Evolutionary conservation across 2,113 vertebrate genomes (phyloP), one percentile per base, ranked within the genome.

Genomic region (Rhodinocichla rosea): DNA sequence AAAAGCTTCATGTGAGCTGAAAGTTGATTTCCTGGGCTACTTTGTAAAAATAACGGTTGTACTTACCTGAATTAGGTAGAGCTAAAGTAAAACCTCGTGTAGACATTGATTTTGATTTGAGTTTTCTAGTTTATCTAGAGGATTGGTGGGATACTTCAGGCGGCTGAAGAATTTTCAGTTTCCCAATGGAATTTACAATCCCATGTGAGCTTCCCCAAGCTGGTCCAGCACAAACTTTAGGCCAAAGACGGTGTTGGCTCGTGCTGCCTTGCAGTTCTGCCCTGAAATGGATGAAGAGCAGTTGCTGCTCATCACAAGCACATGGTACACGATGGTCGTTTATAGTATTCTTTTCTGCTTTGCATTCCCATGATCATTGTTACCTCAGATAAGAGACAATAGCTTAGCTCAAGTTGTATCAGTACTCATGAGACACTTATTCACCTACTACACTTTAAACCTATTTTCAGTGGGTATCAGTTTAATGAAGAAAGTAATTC

Each of bases 241-340:
- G 57, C 26, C 28, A 30, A 47, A 53, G 24, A 33, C 26, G 28
- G 13, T 3, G 3, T 22, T 90, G 45, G n/a, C n/a, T 77, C 35
- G 18, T 60, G 69, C 32, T 83, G 5, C 11, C 30, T 55, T 40
- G 67, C 63, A 45, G 0, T 83, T 92, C 53, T 92, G 40, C 30
- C 40, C 64, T 83, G 53, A 79, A 69, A 56, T 53, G 32, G 21
- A 28, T n/a, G 74, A 68, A 87, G 53, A 71, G 24, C 13, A 16
- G 19, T 69, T 1, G 0, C 7, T 44, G 0, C 44, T 82, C 27
- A 52, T 37, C 62, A 42, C n/a, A 71, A 45, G 42, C 2, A 0
- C 9, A 2, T 70, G 60, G 42, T 83, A 37, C 18, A 24, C 45
- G 45, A 10, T 44, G 22, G 40, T 59, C 23, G 23, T 79, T 75